phyloP scores from a whole-genome alignment of 92 coral and sea anemone species.

The Meandrina meandrites region DNA sequence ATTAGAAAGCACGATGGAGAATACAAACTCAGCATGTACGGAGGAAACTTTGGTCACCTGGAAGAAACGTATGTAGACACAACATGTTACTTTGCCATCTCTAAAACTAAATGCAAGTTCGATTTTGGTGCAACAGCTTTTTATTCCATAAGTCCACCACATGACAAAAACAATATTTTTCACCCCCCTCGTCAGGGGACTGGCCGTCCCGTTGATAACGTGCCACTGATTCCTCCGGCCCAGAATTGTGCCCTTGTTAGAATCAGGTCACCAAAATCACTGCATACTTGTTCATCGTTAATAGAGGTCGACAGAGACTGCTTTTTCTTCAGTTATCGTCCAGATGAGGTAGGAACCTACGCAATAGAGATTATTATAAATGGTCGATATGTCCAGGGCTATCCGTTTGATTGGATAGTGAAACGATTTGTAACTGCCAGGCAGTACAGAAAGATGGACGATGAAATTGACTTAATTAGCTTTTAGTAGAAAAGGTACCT shows the following conservation, averaged over 20 bases:
- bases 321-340: background rate
- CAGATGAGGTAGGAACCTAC: constrained; percentile 23
- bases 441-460: constrained; percentile 15
- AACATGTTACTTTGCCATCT: background rate
- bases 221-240: no score
- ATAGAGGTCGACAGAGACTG: background rate
- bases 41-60: constrained; percentile 21
- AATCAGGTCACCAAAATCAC: background rate
- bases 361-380: background rate
- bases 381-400: background rate
- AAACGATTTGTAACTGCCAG: constrained; percentile 10
- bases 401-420: constrained; percentile 8
- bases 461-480: constrained; percentile 11
- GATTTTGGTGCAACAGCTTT: no score
- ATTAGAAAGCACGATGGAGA: background rate
- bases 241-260: background rate
- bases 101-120: background rate
- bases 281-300: background rate
- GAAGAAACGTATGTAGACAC: background rate
- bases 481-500: background rate
- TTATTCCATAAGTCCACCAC: no score
- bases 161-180: no score
- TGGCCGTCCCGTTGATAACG: no score
- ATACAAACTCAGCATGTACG: constrained; percentile 13
- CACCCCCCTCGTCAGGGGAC: no score